Conservation (phyloP, 1,140 invertebrate genomes). For the Drosophila nigrodunni region DNA sequence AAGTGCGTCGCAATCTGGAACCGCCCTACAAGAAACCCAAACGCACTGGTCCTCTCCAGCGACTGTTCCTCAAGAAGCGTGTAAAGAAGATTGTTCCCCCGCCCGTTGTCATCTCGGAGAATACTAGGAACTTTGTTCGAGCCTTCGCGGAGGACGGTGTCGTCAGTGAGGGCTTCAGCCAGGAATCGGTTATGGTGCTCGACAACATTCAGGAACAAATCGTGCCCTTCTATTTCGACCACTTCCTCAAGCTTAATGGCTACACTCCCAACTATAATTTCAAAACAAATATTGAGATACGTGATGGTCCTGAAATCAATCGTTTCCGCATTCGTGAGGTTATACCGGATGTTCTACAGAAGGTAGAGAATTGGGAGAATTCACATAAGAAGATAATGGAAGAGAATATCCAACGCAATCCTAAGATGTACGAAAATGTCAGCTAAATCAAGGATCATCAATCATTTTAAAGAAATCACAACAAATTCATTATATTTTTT, state of each 20-base stretch:
- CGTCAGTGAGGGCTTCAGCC: conserved; percentile 39
- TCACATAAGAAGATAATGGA: conserved; percentile 69
- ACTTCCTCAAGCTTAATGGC: conserved; percentile 80
- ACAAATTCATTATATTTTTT: conserved; percentile 3
- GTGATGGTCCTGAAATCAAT: conserved; percentile 69
- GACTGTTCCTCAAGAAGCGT: conserved; percentile 58
- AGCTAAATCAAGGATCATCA: conserved; percentile 23
- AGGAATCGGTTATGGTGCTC: conserved; percentile 54
- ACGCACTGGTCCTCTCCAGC: conserved; percentile 58
- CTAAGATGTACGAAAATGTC: conserved; percentile 80
- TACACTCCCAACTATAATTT: conserved; percentile 83
- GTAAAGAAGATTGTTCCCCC: conserved; percentile 26
- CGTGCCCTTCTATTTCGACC: conserved; percentile 83
- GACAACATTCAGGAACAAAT: conserved; percentile 77
- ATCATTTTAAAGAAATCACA: background rate
- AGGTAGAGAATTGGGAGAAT: conserved; percentile 63
- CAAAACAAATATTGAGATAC: conserved; percentile 72
- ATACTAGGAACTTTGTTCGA: conserved; percentile 71
- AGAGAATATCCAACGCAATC: conserved; percentile 76
- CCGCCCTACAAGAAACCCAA: conserved; percentile 69
- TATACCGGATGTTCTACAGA: conserved; percentile 65
- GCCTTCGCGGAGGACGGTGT: conserved; percentile 73
- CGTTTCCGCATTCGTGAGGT: conserved; percentile 65
- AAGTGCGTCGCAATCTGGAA: conserved; percentile 72
- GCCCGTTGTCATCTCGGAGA: conserved; percentile 55